Evolutionary conservation across 2,113 vertebrate genomes (phyloP).

Genomic region (Phalacrocorax brasilianus): DNA sequence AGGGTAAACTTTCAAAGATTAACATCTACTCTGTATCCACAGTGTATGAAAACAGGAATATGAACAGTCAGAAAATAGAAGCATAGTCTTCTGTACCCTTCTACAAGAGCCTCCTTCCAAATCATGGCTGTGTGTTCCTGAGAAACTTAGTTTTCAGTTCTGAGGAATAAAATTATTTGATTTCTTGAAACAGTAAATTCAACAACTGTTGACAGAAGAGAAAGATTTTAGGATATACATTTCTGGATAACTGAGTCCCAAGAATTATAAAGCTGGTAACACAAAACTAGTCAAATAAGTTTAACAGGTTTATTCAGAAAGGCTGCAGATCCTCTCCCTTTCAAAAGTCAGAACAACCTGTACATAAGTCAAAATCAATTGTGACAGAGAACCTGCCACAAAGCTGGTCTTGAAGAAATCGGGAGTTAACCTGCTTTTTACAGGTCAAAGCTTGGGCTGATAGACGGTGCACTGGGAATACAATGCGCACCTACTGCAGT

Average conservation of each 20-base stretch:
- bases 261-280: background rate
- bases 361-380: background rate
- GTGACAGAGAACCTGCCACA: background rate
- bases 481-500: rapidly evolving
- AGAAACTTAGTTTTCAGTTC: background rate
- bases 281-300: rapidly evolving
- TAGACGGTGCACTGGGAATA: background rate
- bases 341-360: background rate
- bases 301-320: background rate
- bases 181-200: background rate
- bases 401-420: background rate
- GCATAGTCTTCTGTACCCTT: background rate
- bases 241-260: background rate
- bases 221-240: rapidly evolving
- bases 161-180: background rate
- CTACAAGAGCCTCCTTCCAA: background rate
- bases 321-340: background rate
- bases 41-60: background rate
- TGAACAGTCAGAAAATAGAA: background rate
- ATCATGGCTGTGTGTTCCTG: background rate
- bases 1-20: background rate
- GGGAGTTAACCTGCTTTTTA: background rate
- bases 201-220: background rate
- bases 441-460: background rate
- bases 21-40: background rate